Conservation (phyloP, 2,797 vertebrate species). For the Acanthopagrus latus region DNA sequence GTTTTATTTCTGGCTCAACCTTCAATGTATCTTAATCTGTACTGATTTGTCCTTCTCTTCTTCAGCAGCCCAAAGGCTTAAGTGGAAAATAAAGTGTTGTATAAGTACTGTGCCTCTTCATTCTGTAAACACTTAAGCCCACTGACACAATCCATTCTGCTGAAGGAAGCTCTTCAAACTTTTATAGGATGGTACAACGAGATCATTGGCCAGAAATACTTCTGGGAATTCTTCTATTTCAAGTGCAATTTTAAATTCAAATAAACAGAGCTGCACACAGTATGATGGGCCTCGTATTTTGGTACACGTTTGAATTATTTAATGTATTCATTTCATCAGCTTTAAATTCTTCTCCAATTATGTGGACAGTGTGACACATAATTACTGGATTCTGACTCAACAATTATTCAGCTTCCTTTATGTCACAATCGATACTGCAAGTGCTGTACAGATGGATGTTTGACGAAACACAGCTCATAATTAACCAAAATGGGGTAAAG, state of each 20-base stretch:
- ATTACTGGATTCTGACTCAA: conserved; percentile 30
- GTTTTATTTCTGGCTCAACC: conserved; percentile 22
- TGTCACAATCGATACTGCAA: neutral
- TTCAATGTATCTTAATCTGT: conserved; percentile 22
- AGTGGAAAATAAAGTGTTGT: conserved; percentile 20
- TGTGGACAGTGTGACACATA: neutral
- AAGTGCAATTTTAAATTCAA: neutral
- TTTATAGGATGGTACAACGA: neutral
- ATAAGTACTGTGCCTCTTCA: neutral
- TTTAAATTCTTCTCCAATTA: neutral
- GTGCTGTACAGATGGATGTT: neutral
- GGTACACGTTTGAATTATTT: neutral
- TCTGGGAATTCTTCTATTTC: conserved; percentile 12
- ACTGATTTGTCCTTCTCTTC: conserved; percentile 27
- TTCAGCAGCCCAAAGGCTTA: conserved; percentile 1
- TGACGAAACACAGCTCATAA: neutral
- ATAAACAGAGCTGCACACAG: neutral
- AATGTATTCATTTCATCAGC: neutral
- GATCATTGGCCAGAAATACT: neutral
- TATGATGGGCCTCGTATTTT: neutral
- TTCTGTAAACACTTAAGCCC: conserved; percentile 2
- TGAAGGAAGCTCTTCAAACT: neutral
- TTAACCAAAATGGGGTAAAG: conserved; percentile 1
- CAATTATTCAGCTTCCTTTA: conserved; percentile 9
- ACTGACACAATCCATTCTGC: conserved; percentile 4